Conservation (phyloP, 1,140 invertebrate genomes). For the Tribolium castaneum region DNA sequence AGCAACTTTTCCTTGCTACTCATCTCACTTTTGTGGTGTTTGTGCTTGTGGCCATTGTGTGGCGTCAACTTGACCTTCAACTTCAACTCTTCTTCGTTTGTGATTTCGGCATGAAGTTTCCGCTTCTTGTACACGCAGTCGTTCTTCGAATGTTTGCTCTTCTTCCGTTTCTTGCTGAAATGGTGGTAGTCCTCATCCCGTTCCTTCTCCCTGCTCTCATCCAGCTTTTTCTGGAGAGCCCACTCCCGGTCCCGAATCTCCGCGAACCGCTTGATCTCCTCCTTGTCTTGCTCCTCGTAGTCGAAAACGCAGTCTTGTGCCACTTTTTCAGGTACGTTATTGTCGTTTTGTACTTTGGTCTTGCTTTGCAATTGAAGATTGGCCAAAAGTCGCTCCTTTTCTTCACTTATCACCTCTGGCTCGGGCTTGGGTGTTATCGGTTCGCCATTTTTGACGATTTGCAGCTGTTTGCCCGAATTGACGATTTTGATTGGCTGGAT, state of each 20-base stretch:
- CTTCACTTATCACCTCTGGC: constrained; percentile 35
- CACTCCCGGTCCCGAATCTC: constrained; percentile 62
- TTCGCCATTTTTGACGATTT: constrained; percentile 53
- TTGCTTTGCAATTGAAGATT: constrained; percentile 59
- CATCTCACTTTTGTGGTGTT: constrained; percentile 58
- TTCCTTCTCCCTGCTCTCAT: constrained; percentile 52
- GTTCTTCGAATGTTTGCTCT: constrained; percentile 60
- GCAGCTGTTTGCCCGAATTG: constrained; percentile 58
- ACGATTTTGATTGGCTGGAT: constrained; percentile 62
- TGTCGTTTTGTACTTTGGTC: constrained; percentile 49
- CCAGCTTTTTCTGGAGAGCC: constrained; percentile 59
- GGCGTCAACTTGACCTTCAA: constrained; percentile 62
- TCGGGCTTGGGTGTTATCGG: constrained; percentile 38
- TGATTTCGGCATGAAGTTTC: constrained; percentile 61
- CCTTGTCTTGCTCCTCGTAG: constrained; percentile 61
- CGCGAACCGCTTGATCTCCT: constrained; percentile 61
- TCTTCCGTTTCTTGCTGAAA: constrained; percentile 59
- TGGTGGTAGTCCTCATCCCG: constrained; percentile 51
- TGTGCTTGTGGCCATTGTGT: constrained; percentile 61
- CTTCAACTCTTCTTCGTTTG: constrained; percentile 59
- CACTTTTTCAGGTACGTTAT: constrained; percentile 38
- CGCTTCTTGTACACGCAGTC: constrained; percentile 58
- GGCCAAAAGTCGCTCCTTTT: constrained; percentile 59
- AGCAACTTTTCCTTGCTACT: constrained; percentile 60
- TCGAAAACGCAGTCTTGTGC: constrained; percentile 59